phyloP scores from a whole-genome alignment of 2,888 invertebrate species.

The Atherix ibis region DNA sequence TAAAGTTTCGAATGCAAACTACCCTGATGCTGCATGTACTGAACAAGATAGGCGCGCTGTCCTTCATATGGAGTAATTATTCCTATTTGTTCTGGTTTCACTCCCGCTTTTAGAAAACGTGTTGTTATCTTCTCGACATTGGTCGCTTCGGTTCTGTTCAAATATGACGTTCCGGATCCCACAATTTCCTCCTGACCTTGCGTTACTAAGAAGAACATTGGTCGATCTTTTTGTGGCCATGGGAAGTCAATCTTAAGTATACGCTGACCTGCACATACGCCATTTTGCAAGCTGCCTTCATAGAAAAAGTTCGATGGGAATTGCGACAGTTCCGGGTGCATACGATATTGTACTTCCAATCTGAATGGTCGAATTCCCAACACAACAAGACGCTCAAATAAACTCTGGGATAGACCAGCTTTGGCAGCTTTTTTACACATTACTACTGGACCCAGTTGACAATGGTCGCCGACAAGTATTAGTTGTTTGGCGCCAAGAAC shows the following conservation, averaged over 20 bases:
- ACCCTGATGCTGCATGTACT: conserved; percentile 98
- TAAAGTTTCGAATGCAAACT: conserved; percentile 92
- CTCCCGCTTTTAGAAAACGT: conserved; percentile 81
- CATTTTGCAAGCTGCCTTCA: conserved; percentile 96
- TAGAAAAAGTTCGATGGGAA: conserved; percentile 99
- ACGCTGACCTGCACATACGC: conserved; percentile 92
- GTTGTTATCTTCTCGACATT: conserved; percentile 98
- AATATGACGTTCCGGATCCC: conserved; percentile 93
- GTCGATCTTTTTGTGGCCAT: conserved; percentile 91
- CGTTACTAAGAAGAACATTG: conserved; percentile 98
- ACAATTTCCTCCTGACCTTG: conserved; percentile 98
- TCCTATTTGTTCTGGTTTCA: conserved; percentile 96
- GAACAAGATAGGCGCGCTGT: conserved; percentile 90
- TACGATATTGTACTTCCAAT: conserved; percentile 94
- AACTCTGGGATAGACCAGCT: conserved; percentile 90
- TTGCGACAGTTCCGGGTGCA: conserved; percentile 95
- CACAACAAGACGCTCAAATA: conserved; percentile 94
- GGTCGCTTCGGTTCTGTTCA: conserved; percentile 96
- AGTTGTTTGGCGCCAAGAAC: conserved; percentile 93
- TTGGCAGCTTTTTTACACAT: conserved; percentile 98
- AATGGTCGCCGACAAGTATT: conserved; percentile 97
- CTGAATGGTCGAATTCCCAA: conserved; percentile 94
- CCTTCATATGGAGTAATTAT: conserved; percentile 99
- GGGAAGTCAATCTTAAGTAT: conserved; percentile 90
- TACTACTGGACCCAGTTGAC: conserved; percentile 96